Conservation (phyloP, 2,113 vertebrate genomes). For the Cairina moschata region DNA sequence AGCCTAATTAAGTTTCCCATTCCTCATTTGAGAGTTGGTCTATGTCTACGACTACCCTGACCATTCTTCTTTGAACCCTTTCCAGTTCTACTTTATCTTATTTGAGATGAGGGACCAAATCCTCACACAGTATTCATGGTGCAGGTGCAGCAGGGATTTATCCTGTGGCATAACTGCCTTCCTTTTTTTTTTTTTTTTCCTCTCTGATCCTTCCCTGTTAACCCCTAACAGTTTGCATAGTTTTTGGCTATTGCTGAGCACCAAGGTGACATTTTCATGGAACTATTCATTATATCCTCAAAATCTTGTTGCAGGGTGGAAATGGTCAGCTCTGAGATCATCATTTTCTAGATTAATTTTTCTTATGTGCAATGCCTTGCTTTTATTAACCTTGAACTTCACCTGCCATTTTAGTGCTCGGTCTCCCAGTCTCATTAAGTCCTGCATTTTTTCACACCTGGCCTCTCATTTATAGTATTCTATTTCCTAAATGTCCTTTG, state of each 20-base stretch:
- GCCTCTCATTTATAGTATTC: not conserved
- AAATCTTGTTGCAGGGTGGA: not conserved
- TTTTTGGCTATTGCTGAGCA: not conserved
- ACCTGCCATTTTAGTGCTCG: not conserved
- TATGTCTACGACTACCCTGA: not conserved
- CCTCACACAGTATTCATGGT: not conserved
- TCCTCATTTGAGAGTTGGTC: not conserved
- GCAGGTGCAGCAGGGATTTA: not conserved
- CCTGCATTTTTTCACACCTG: not conserved
- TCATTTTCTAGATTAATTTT: not conserved
- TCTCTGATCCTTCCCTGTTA: not conserved
- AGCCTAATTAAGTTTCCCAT: not conserved
- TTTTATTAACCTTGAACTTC: not conserved
- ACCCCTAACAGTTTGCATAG: not conserved
- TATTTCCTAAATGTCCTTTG: not conserved
- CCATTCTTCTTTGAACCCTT: not conserved
- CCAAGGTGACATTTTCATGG: not conserved
- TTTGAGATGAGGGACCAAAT: constrained; percentile 12
- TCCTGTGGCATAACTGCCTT: not conserved
- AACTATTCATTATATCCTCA: not conserved
- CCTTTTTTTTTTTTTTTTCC: not conserved
- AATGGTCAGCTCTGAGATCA: not conserved
- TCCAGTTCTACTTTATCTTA: not conserved
- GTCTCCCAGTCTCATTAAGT: not conserved
- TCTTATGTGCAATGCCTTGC: not conserved